Evolutionary conservation across 2,888 invertebrate genomes (phyloP), one percentile per base, ranked within the genome.

Genomic region (Dusona sp.): DNA sequence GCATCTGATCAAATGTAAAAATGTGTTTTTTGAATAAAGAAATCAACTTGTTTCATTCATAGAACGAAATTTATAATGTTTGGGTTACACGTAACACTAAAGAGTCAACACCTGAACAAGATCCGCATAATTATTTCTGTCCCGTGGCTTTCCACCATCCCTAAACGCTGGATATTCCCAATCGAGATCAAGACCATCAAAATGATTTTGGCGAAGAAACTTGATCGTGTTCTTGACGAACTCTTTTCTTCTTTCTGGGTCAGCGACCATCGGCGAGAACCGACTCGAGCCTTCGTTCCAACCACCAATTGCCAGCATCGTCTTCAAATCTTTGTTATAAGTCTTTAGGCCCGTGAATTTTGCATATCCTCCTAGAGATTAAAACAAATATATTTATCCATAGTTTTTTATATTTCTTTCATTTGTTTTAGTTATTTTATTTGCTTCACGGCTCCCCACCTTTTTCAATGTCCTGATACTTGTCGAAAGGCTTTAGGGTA

Each of bases 381-480:
- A 64, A 33, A 1, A 68, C 70, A 36, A 33, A 84, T 38, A 42
- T n/a, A 78, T 70, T 13, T 22, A 75, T 48, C 48, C 16, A 9
- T 38, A 13, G 38, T 72, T 64, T 2, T 29, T 45, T 3, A 16
- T 9, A 22, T 11, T 16, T 48, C n/a, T 3, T 6, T 73, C 11
- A 22, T 64, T 48, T n/a, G 4, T 64, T 64, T 2, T 7, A 54
- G 7, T 65, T 45, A 48, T 79, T 54, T 61, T 73, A 13, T 42
- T 33, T 3, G 19, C 8, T 7, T 57, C 48, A 65, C 45, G 19
- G 36, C 48, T 70, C 29, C 36, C 93, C 93, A 98, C 98, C 98
- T 96, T 98, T 98, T 93, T 98, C 98, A 92, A 98, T 97, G 94
- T 99, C 98, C 95, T 98, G 98, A 94, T 98, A 98, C 93, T 98